Conservation (phyloP, 2,888 invertebrate genomes). For the Chrysolina oricalcia region DNA sequence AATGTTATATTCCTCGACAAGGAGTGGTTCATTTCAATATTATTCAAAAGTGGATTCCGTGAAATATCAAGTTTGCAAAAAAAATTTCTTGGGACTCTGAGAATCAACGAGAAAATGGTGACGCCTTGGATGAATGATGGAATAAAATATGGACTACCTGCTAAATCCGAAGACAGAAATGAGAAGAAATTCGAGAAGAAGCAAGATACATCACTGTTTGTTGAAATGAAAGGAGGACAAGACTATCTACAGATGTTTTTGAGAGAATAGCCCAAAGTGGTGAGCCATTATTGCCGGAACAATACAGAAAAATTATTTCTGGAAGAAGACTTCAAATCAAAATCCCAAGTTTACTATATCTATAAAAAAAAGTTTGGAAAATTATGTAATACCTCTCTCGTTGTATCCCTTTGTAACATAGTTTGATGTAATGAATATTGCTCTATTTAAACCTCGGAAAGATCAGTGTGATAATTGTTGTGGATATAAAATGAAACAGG, state of each 20-base stretch:
- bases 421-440: slow-evolving; percentile 36
- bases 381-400: slow-evolving; percentile 28
- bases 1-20: slow-evolving; percentile 24
- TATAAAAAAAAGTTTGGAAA: slow-evolving; percentile 33
- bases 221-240: slow-evolving; percentile 29
- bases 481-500: slow-evolving; percentile 36
- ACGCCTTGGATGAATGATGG: slow-evolving; percentile 33
- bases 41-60: slow-evolving; percentile 22
- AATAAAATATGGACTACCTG: slow-evolving; percentile 16
- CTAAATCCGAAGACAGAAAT: slow-evolving; percentile 30
- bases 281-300: slow-evolving; percentile 40
- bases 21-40: slow-evolving; percentile 34
- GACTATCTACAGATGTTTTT: slow-evolving; percentile 26
- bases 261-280: too few relatives aligned
- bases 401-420: slow-evolving; percentile 28
- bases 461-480: slow-evolving; percentile 38
- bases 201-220: slow-evolving; percentile 21
- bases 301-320: slow-evolving; percentile 35
- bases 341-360: slow-evolving; percentile 31
- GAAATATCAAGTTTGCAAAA: slow-evolving; percentile 35
- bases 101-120: slow-evolving; percentile 33
- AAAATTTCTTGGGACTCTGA: slow-evolving; percentile 30
- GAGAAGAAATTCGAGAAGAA: slow-evolving; percentile 19
- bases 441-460: slow-evolving; percentile 39
- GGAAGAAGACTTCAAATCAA: slow-evolving; percentile 39